Evolutionary conservation across 2,797 vertebrate genomes (phyloP).

Genomic region (Discoglossus pictus): DNA sequence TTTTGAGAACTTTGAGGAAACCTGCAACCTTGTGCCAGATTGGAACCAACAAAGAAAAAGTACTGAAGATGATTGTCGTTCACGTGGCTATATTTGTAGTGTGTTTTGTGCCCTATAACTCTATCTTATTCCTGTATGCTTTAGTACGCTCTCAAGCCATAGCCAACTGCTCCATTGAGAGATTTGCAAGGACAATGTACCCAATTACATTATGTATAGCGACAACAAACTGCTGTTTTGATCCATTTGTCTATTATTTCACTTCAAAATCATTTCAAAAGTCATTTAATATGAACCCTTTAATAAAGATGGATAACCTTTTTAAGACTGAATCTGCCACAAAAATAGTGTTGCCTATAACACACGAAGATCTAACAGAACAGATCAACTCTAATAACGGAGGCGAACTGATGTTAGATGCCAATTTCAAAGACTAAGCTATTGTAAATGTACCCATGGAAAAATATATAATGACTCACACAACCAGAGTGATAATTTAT

Average conservation of each 20-base stretch:
- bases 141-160: slow-evolving; percentile 90
- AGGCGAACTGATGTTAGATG: slow-evolving; percentile 82
- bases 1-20: slow-evolving; percentile 88
- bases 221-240: slow-evolving; percentile 93
- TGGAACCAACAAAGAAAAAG: slow-evolving; percentile 90
- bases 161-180: slow-evolving; percentile 86
- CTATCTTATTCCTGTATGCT: slow-evolving; percentile 94
- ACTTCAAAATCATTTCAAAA: slow-evolving; percentile 97
- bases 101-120: slow-evolving; percentile 97
- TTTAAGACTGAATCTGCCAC: slow-evolving; percentile 79
- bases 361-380: slow-evolving; percentile 68
- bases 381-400: slow-evolving; percentile 76
- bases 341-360: slow-evolving; percentile 69
- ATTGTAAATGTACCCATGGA: background rate
- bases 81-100: slow-evolving; percentile 94
- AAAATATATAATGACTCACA: slow-evolving; percentile 14
- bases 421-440: slow-evolving; percentile 66
- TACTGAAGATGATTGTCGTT: slow-evolving; percentile 93
- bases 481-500: slow-evolving; percentile 43
- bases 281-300: slow-evolving; percentile 85
- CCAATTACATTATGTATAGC: slow-evolving; percentile 93
- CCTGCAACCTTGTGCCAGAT: slow-evolving; percentile 87
- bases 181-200: slow-evolving; percentile 89
- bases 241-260: slow-evolving; percentile 96
- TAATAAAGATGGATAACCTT: slow-evolving; percentile 79